Percentiles rank a stretch among this genome's conserved stretches.
Conservation (phyloP, 2,113 vertebrate genomes). For the Charina bottae region DNA sequence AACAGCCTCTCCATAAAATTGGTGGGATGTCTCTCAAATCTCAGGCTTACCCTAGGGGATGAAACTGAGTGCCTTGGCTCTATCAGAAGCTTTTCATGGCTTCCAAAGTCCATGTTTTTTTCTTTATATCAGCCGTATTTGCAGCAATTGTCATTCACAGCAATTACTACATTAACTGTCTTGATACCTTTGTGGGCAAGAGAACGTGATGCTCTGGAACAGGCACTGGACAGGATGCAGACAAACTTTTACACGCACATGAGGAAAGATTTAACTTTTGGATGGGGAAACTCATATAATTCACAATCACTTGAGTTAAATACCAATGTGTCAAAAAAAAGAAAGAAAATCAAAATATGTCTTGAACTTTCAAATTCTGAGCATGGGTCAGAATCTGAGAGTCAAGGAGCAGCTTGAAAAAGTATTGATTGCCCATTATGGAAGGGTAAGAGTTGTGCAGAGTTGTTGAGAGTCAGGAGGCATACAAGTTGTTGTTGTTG, state of each 20-base stretch:
- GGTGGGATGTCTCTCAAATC: not conserved
- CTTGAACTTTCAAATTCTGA: not conserved
- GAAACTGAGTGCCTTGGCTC: not conserved
- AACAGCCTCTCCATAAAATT: fast-evolving
- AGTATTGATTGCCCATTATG: slow-evolving; percentile 71
- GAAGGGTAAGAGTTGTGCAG: slow-evolving; percentile 45
- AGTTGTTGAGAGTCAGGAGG: no score
- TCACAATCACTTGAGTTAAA: not conserved
- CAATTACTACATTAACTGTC: slow-evolving; percentile 57
- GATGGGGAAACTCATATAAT: not conserved
- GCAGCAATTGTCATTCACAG: slow-evolving; percentile 67
- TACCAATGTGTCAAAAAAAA: not conserved
- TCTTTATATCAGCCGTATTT: slow-evolving; percentile 37
- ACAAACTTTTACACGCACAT: not conserved
- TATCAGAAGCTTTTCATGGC: not conserved
- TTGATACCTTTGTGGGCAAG: slow-evolving; percentile 44
- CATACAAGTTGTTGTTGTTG: no score
- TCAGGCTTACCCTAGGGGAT: not conserved
- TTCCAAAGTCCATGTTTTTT: slow-evolving; percentile 45
- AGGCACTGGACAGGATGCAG: slow-evolving; percentile 17
- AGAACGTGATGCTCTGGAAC: slow-evolving; percentile 33
- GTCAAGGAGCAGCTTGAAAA: slow-evolving; percentile 63
- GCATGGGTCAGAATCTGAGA: not conserved
- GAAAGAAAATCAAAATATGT: not conserved
- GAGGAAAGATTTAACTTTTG: not conserved